Conservation (phyloP, 1,140 invertebrate species). For the Micrasema minimum region DNA sequence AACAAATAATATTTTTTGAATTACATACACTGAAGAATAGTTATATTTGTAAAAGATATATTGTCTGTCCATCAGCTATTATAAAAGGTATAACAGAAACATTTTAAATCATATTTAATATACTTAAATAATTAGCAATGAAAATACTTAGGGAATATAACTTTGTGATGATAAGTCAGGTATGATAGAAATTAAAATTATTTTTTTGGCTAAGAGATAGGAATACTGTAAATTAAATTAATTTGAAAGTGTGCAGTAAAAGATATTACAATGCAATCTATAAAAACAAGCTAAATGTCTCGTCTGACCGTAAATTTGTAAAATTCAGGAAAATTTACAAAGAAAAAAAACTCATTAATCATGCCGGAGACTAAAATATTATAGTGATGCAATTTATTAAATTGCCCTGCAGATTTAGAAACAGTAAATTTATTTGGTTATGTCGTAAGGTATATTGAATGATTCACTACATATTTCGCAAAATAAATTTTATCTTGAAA, state of each 20-base stretch:
- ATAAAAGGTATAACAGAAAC: not conserved
- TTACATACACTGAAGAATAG: constrained; percentile 28
- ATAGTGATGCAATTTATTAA: too few species aligned
- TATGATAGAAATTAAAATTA: not conserved
- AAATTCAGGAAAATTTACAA: not conserved
- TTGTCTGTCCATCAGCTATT: constrained; percentile 16
- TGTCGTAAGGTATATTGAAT: too few species aligned
- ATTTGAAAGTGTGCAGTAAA: not conserved
- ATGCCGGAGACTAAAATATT: not conserved
- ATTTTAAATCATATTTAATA: too few species aligned
- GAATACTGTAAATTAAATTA: not conserved
- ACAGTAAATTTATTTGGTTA: too few species aligned
- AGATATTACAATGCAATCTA: not conserved
- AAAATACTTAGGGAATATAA: constrained; percentile 11
- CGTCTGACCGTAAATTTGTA: not conserved
- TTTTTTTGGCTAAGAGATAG: not conserved
- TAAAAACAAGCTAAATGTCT: not conserved
- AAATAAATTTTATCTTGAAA: too few species aligned
- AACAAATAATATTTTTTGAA: constrained; percentile 32
- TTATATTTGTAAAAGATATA: constrained; percentile 28
- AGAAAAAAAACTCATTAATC: not conserved
- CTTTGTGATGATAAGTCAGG: constrained; percentile 1
- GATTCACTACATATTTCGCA: too few species aligned
- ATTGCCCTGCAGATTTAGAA: too few species aligned
- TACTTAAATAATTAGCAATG: too few species aligned